A percentile compares a stretch with the other conserved stretches of the same genome.
phyloP scores from a whole-genome alignment of 2,888 invertebrate genomes.

The Leucoma salicis region DNA sequence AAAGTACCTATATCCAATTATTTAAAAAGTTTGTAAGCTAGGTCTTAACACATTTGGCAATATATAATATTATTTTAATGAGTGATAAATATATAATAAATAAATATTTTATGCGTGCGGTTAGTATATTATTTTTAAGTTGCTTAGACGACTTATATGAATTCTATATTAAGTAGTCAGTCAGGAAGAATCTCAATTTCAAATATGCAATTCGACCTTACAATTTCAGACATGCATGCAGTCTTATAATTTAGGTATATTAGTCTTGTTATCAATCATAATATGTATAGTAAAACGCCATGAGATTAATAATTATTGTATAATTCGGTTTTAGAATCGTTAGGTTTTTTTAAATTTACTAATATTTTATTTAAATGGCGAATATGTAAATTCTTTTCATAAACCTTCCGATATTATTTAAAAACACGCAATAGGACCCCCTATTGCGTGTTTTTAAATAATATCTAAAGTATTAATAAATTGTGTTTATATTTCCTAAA shows the following conservation, averaged over 20 bases:
- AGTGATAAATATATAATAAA: constrained; percentile 4
- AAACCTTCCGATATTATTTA: no score
- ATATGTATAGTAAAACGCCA: constrained; percentile 1
- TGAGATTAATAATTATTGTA: constrained; percentile 25
- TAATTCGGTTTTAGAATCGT: not conserved
- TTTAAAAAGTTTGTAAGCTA: constrained; percentile 16
- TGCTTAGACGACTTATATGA: not conserved
- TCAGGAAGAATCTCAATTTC: not conserved
- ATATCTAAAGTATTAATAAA: no score
- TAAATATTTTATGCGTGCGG: constrained; percentile 4
- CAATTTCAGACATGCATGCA: not conserved
- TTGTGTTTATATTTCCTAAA: no score
- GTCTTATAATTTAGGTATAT: not conserved
- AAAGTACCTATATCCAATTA: constrained; percentile 16
- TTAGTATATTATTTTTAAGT: constrained; percentile 2
- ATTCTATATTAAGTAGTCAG: not conserved
- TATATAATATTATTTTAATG: constrained; percentile 5
- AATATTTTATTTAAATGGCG: constrained; percentile 20
- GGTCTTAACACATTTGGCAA: constrained; percentile 13
- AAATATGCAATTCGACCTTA: not conserved
- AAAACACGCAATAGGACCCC: no score
- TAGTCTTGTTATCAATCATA: not conserved
- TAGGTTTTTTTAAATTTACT: constrained; percentile 14
- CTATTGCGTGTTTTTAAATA: no score
- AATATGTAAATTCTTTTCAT: no score